Evolutionary conservation across 2,113 vertebrate genomes (phyloP), one percentile per base, ranked within the genome.

Genomic region (Amazona guildingii): DNA sequence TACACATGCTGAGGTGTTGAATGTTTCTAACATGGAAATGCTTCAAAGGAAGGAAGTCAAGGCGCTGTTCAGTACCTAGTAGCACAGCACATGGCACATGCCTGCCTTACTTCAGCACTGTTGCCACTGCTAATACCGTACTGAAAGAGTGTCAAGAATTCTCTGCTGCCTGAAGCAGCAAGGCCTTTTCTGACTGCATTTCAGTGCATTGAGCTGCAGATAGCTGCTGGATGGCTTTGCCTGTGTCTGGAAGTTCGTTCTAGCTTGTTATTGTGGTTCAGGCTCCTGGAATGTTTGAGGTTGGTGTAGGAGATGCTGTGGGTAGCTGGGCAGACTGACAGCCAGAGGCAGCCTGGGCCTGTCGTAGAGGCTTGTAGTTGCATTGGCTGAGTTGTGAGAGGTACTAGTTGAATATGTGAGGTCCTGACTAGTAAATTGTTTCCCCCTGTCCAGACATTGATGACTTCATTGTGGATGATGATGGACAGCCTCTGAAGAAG

Each of bases 391-490:
- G 28, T 86, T 94, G 31, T 61, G 25, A 78, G 86, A 77, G 61
- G 3, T 87, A 41, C 29, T 41, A 33, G 37, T 73, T 76, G 52
- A 83, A 5, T 52, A 59, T 44, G 4, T 2, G 1, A 75, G 13
- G 48, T 62, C 24, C 86, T 89, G 55, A 75, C 59, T 16, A 11
- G 29, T 59, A 7, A 54, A 72, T 33, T 83, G 41, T 20, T 57
- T 76, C 76, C 96, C 70, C 13, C 28, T 92, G 27, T 78, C 52
- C 94, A 99, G 99, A 99, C 95, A 99, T 99, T 9, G 99, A 99
- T 18, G 99, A 99, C 96, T 99, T 99, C 92, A 99, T 99, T 89
- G 99, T 99, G 96, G 99, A 99, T 95, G 99, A 99, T 52, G 99
- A 99, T 69, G 99, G 99, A 28, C 99, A 99, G 59, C 99, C 99